Evolutionary conservation across 2,797 vertebrate genomes (phyloP), one percentile per base, ranked within the genome.

Genomic region (Channallabes apus): DNA sequence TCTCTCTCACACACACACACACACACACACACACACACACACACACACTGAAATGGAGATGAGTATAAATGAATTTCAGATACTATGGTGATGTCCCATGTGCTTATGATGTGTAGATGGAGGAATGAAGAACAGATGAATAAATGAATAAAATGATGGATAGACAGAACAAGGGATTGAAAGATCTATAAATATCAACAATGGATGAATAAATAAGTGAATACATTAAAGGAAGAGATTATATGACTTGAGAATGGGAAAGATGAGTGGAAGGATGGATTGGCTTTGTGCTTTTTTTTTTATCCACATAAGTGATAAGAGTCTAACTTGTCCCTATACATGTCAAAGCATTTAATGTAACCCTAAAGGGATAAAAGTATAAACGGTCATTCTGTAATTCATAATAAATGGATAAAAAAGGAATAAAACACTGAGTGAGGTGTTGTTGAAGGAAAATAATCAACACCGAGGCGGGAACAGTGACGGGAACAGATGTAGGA

Each of bases 11-110:
- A n/a, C n/a, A n/a, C n/a, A n/a, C n/a, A n/a, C n/a, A n/a, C n/a
- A n/a, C n/a, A n/a, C n/a, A 80, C 65, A 59, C 68, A 46, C 22
- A 54, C 80, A 67, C 71, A 67, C 29, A 80, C 64, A 80, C 64
- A 58, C 73, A 76, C 73, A 58, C 27, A 56, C 54, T 7, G 32
- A 69, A 38, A 38, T 69, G 8, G 38, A 69, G 18, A n/a, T 79
- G 72, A n/a, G 24, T 51, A 73, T 46, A n/a, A 73, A 73, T 73
- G 24, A 73, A n/a, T 15, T 51, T 27, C 24, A 51, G 12, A n/a
- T n/a, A 12, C 35, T 22, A 72, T 46, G 38, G 22, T 46, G 12
- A 71, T 71, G 35, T 41, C 7, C 68, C 20, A 14, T 20, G 18
- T 35, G 17, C 6, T 14, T 29, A 18, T 27, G 56, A 51, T 4